Conservation (phyloP, 2,888 invertebrate genomes). For the Ptycholaimellus sp. region DNA sequence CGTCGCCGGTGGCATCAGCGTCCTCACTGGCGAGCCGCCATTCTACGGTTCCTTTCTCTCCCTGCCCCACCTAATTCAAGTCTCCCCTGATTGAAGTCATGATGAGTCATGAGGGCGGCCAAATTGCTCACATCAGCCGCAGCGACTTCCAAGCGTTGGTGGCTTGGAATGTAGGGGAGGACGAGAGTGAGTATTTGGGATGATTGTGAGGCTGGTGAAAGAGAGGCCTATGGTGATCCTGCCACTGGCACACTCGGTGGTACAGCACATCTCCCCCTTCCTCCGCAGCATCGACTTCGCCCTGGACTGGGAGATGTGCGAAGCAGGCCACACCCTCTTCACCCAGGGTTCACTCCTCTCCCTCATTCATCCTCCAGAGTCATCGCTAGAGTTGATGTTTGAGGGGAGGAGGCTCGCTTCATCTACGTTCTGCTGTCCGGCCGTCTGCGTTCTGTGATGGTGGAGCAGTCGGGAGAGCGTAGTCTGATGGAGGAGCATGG, state of each 20-base stretch:
- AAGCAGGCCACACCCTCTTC: conserved; percentile 84
- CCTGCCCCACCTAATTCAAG: too few species aligned
- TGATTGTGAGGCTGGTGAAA: conserved; percentile 41
- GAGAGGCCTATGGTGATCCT: conserved; percentile 60
- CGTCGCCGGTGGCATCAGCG: too few species aligned
- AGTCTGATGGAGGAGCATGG: conserved; percentile 94
- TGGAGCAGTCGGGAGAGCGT: conserved; percentile 51
- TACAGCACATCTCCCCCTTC: conserved; percentile 67
- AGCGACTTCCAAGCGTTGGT: too few species aligned
- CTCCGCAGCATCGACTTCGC: conserved; percentile 69
- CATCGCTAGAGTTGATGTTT: too few species aligned
- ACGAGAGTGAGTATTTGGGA: too few species aligned
- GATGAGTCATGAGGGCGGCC: too few species aligned
- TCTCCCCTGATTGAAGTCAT: too few species aligned
- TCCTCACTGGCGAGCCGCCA: too few species aligned
- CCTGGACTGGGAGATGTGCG: conserved; percentile 59
- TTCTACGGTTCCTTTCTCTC: too few species aligned
- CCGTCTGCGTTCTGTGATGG: conserved; percentile 76
- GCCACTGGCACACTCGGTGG: conserved; percentile 69
- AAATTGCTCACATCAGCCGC: too few species aligned
- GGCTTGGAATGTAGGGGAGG: too few species aligned
- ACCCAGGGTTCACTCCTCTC: conserved; percentile 27
- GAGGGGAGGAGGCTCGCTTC: conserved; percentile 75
- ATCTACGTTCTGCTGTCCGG: conserved; percentile 91
- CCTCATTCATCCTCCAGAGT: too few species aligned